Evolutionary conservation across 2,888 invertebrate genomes (phyloP).

Genomic region (Aethes cnicana): DNA sequence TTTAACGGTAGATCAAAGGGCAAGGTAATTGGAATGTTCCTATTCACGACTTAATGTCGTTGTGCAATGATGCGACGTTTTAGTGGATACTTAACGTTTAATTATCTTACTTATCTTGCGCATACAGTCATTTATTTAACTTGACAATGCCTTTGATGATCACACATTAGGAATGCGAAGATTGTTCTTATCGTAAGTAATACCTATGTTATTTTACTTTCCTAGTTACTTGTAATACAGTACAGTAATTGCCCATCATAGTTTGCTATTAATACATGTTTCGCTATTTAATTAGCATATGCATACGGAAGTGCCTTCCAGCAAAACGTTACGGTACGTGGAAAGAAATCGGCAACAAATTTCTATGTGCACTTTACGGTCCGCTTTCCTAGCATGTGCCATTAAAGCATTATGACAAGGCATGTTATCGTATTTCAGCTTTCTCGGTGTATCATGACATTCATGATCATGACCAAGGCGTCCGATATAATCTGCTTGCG

Average conservation of each 20-base stretch:
- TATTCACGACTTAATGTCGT: slow-evolving; percentile 14
- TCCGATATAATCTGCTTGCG: slow-evolving; percentile 16
- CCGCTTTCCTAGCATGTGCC: slow-evolving; percentile 12
- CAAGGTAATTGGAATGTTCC: slow-evolving; percentile 10
- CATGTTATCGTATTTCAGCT: slow-evolving; percentile 22
- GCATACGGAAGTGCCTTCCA: background rate
- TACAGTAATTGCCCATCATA: too few species aligned
- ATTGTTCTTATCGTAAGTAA: too few species aligned
- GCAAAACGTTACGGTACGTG: background rate
- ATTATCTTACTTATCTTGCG: too few species aligned
- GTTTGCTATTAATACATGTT: too few species aligned
- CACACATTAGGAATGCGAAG: too few species aligned
- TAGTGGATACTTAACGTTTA: too few species aligned
- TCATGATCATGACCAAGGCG: slow-evolving; percentile 3
- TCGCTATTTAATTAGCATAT: too few species aligned
- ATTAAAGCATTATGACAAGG: slow-evolving; percentile 21
- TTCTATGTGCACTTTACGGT: slow-evolving; percentile 17
- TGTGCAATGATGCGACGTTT: slow-evolving; percentile 2
- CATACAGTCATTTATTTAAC: too few species aligned
- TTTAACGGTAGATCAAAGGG: slow-evolving; percentile 25
- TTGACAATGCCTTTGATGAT: too few species aligned
- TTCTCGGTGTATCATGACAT: slow-evolving; percentile 23
- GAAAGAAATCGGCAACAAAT: slow-evolving; percentile 2
- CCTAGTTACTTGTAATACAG: too few species aligned
- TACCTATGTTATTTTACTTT: too few species aligned